Base-by-base conservation (phyloP, 2,797 vertebrate species). In the Babyrousa celebensis region DNA sequence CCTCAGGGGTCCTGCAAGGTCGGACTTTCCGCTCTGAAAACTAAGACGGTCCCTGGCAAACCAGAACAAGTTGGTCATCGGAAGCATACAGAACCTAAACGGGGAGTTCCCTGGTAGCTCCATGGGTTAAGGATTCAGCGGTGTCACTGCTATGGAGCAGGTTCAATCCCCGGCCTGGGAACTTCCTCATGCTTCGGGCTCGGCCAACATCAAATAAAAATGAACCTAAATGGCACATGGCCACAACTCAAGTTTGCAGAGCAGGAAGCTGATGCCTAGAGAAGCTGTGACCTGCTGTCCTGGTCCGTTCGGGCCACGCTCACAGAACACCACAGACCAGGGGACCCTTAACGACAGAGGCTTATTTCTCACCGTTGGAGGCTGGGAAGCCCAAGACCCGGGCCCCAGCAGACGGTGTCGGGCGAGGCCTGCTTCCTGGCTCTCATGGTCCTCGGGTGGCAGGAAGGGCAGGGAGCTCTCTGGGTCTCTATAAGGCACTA, bases 231-330 rank as follows among this genome's bases (percentile, higher is more conserved):
- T 48, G 43, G 9, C 70, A 17, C 7, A 1, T 1, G 2, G 21
- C 74, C 12, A 1, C 29, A 25, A n/a, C 68, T 32, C 56, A 5
- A 0, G 27, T 36, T 21, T 12, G 12, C 56, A 20, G 9, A 6
- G 1, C 60, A 95, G 36, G 52, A 29, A 18, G 6, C 0, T 9
- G n/a, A 25, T 15, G 29, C 18, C 10, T 29, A 6, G 17, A 54
- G 68, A 67, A 20, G 56, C 1, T 29, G 63, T 15, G 29, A 43
- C 21, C 74, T 11, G 32, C 48, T n/a, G 6, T 43, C 70, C 4
- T 0, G 40, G 32, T 54, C 60, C 4, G 0, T 1, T 48, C 5
- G 0, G 70, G 85, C 56, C 2, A 4, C 9, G 5, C 32, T 21
- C 2, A n/a, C 43, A 21, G 40, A 29, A 20, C 1, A 2, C 68